Percentiles rank a stretch among this genome's conserved stretches.
Evolutionary conservation across 2,797 vertebrate genomes (phyloP).

Genomic region (Gadopsis bispinosus): DNA sequence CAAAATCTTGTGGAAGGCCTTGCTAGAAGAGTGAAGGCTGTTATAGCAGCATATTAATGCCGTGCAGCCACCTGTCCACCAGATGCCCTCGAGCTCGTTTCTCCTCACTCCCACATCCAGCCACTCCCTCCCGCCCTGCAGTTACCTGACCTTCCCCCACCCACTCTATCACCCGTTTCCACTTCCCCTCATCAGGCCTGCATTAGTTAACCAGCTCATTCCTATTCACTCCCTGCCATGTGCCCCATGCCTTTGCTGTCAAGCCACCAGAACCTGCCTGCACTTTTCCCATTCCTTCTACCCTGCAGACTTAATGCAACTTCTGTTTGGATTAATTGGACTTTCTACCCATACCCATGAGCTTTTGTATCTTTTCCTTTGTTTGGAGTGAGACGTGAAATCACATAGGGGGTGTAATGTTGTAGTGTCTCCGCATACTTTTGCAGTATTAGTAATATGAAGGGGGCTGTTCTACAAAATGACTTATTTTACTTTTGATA

Average conservation of each 20-base stretch:
- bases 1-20: conserved; percentile 5
- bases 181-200: neutral
- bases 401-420: neutral
- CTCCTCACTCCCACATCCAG: neutral
- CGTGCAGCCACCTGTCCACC: neutral
- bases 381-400: neutral
- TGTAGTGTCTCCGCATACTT: neutral
- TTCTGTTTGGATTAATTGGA: neutral
- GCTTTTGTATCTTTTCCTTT: neutral
- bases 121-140: neutral
- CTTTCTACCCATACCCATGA: too few relatives aligned
- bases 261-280: neutral
- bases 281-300: neutral
- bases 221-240: neutral
- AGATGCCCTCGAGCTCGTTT: neutral
- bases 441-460: neutral
- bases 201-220: neutral
- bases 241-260: neutral
- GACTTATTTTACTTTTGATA: neutral
- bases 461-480: neutral
- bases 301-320: neutral
- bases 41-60: neutral
- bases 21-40: neutral
- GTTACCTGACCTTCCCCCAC: neutral
- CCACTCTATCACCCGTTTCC: neutral